A percentile compares a stretch with the other conserved stretches of the same genome.
Evolutionary conservation across 1,140 invertebrate genomes (phyloP).

Genomic region (Doryteuthis pealeii): DNA sequence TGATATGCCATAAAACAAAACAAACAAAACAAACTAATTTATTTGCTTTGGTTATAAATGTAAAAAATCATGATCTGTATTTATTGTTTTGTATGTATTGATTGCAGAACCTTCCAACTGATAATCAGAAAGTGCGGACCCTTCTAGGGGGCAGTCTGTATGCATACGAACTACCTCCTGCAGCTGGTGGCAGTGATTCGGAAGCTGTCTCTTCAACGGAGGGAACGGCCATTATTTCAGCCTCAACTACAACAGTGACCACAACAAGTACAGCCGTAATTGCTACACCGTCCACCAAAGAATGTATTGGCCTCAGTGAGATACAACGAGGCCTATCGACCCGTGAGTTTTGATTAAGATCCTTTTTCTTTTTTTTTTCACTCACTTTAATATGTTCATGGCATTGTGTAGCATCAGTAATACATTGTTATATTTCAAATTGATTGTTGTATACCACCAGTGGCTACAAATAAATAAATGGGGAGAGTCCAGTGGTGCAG

Average conservation of each 20-base stretch:
- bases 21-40: no score
- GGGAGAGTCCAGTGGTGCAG: no score
- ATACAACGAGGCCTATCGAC: conserved; percentile 41
- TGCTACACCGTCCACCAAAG: conserved; percentile 18
- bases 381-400: no score
- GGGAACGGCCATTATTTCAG: conserved; percentile 24
- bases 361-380: not conserved
- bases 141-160: conserved; percentile 61
- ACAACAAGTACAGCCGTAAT: not conserved
- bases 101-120: conserved; percentile 59
- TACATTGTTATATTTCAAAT: no score
- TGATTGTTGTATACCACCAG: no score
- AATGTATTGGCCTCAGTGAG: conserved; percentile 40
- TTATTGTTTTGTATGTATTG: conserved; percentile 2
- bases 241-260: not conserved
- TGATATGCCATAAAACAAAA: no score
- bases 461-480: no score
- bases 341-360: conserved; percentile 24
- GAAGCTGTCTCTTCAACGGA: conserved; percentile 52
- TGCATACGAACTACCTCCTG: conserved; percentile 63
- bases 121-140: conserved; percentile 63
- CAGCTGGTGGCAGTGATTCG: conserved; percentile 50
- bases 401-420: no score
- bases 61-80: not conserved
- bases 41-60: not conserved